Evolutionary conservation across 2,797 vertebrate genomes (phyloP).

Genomic region (Tolypeutes matacus): DNA sequence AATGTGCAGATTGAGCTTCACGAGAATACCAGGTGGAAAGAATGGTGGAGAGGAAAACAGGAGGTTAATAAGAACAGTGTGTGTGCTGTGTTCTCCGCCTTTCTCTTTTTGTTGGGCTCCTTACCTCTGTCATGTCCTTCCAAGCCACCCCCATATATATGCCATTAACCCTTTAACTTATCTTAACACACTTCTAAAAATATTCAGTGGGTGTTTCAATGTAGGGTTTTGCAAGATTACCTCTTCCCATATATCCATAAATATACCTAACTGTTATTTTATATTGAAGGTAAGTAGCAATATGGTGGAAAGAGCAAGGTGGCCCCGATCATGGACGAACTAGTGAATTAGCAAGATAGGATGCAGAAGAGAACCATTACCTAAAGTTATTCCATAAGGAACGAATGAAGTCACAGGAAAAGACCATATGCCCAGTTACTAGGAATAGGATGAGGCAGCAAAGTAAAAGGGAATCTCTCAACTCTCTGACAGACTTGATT

Average conservation of each 20-base stretch:
- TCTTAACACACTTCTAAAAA: not conserved
- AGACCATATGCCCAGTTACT: not conserved
- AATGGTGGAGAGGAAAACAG: not conserved
- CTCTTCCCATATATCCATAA: not conserved
- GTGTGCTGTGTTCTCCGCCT: not conserved
- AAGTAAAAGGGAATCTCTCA: not conserved
- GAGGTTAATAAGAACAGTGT: not conserved
- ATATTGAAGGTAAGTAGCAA: not conserved
- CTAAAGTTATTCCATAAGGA: not conserved
- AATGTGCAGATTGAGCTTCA: not conserved
- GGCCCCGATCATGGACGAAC: not conserved
- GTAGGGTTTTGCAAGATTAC: constrained; percentile 1
- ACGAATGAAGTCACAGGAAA: not conserved
- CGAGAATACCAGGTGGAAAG: not conserved
- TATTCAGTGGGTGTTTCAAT: not conserved
- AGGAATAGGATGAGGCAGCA: not conserved
- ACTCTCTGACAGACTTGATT: not conserved
- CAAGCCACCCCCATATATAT: not conserved
- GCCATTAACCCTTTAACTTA: constrained; percentile 30
- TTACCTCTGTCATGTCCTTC: not conserved
- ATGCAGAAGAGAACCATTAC: not conserved
- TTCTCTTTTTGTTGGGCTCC: constrained; percentile 20
- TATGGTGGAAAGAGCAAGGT: not conserved
- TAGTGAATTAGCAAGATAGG: not conserved
- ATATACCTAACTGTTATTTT: not conserved